phyloP scores from a whole-genome alignment of 64 coral and sea anemone species.

The Orbicella faveolata region DNA sequence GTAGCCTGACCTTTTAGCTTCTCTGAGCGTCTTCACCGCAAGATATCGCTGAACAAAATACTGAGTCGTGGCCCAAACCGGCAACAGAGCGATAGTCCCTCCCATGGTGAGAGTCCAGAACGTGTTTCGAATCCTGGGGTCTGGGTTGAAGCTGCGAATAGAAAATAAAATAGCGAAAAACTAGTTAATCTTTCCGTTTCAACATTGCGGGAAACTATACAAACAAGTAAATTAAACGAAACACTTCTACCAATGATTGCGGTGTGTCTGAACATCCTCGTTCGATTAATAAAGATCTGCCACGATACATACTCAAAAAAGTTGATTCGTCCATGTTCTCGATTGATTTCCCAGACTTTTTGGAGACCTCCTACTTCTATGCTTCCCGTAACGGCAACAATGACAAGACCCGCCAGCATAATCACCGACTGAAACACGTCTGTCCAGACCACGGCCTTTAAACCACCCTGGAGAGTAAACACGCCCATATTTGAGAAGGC shows the following conservation, averaged over 20 bases:
- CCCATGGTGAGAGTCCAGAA: slow-evolving; percentile 64
- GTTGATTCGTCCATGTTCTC: slow-evolving; percentile 41
- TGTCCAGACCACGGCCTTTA: slow-evolving; percentile 76
- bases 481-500: not conserved
- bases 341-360: slow-evolving; percentile 73
- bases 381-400: slow-evolving; percentile 49
- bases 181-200: too few species aligned
- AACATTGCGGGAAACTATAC: too few species aligned
- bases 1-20: slow-evolving; percentile 53
- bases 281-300: not conserved
- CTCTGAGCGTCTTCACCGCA: slow-evolving; percentile 24
- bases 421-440: slow-evolving; percentile 74
- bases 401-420: slow-evolving; percentile 60
- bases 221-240: too few species aligned
- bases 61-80: slow-evolving; percentile 49
- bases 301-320: slow-evolving; percentile 66
- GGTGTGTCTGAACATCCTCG: not conserved
- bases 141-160: slow-evolving; percentile 67
- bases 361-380: slow-evolving; percentile 53
- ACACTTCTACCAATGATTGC: too few species aligned
- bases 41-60: slow-evolving; percentile 61
- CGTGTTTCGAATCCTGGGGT: slow-evolving; percentile 71
- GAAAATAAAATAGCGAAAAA: too few species aligned
- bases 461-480: slow-evolving; percentile 51
- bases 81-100: slow-evolving; percentile 24